Conservation (phyloP, 2,113 vertebrate species). For the Percina caprodes region DNA sequence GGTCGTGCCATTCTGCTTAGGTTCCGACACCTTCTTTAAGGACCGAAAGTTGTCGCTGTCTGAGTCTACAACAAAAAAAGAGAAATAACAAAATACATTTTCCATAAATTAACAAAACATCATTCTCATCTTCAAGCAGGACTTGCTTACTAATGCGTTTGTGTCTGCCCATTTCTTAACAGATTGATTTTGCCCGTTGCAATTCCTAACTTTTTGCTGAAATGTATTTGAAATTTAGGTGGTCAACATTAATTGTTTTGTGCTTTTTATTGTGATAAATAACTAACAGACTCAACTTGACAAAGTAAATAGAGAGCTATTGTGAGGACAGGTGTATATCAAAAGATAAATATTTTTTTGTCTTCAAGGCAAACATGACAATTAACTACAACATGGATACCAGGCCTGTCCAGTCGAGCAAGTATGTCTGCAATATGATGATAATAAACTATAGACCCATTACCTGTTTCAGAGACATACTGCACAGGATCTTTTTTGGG, state of each 20-base stretch:
- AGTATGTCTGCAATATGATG: background rate
- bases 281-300: background rate
- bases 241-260: background rate
- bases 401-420: background rate
- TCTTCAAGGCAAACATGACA: background rate
- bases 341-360: background rate
- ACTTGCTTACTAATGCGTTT: background rate
- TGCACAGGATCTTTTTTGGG: conserved; percentile 88
- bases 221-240: background rate
- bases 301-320: background rate
- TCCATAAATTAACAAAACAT: background rate
- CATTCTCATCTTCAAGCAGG: background rate
- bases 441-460: conserved; percentile 18
- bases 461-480: conserved; percentile 97
- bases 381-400: background rate
- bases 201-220: background rate
- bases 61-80: conserved; percentile 85
- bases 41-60: conserved; percentile 88
- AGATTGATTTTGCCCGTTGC: background rate
- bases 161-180: no score
- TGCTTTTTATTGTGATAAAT: background rate
- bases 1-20: conserved; percentile 83
- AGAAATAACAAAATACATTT: background rate
- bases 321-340: background rate
- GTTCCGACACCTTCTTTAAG: conserved; percentile 83